Evolutionary conservation across 2,797 vertebrate genomes (phyloP).

Genomic region (Takifugu rubripes): DNA sequence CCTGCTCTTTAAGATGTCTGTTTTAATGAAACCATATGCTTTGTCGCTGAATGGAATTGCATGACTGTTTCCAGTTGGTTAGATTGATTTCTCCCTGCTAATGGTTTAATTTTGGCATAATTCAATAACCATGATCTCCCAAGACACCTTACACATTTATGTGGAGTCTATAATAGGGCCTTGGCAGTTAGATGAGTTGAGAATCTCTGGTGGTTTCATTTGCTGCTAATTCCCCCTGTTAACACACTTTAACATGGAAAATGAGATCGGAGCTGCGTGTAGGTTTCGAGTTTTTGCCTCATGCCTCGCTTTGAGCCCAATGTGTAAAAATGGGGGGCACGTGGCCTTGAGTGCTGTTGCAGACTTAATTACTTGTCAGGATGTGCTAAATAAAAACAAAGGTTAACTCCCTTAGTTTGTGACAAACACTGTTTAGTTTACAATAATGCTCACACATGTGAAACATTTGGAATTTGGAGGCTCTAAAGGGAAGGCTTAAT

Average conservation of each 20-base stretch:
- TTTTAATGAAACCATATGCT: conserved; percentile 18
- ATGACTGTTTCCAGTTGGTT: conserved; percentile 37
- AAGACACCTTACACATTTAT: conserved; percentile 66
- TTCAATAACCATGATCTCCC: conserved; percentile 70
- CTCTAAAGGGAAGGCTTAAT: neutral
- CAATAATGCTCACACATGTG: neutral
- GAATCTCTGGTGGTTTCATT: conserved; percentile 67
- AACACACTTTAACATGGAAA: conserved; percentile 64
- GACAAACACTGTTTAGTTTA: too few species aligned
- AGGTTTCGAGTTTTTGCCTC: conserved; percentile 27
- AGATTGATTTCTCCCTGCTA: conserved; percentile 66
- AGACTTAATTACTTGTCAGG: conserved; percentile 1
- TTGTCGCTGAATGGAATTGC: conserved; percentile 15
- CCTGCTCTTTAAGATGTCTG: conserved; percentile 33
- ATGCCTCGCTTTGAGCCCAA: conserved; percentile 9
- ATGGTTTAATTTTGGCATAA: conserved; percentile 73
- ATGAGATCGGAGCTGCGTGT: conserved; percentile 42
- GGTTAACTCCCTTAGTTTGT: neutral
- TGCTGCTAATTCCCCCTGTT: conserved; percentile 69
- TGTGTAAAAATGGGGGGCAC: neutral
- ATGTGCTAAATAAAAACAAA: neutral
- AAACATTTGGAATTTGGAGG: neutral
- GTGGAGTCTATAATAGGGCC: conserved; percentile 64
- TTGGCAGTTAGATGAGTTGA: conserved; percentile 64
- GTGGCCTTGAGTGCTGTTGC: neutral